phyloP scores from a whole-genome alignment of 2,797 vertebrate species.

The Propithecus deckenii region DNA sequence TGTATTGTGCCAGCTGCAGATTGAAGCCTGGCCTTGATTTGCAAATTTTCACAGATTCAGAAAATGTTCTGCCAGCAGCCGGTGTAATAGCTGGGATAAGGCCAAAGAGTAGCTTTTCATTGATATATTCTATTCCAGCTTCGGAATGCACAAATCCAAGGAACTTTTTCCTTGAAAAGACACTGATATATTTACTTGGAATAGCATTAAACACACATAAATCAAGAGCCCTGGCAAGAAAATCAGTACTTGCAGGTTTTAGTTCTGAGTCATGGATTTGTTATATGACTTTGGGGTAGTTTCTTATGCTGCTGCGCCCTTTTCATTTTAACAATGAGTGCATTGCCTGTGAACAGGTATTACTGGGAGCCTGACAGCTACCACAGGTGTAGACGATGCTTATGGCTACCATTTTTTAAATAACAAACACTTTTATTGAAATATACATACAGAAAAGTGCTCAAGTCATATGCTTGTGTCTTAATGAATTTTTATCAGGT shows the following conservation, averaged over 20 bases:
- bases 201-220: slow-evolving; percentile 58
- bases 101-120: slow-evolving; percentile 65
- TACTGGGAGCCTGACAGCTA: background rate
- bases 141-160: slow-evolving; percentile 54
- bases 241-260: slow-evolving; percentile 67
- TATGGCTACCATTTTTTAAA: background rate
- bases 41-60: slow-evolving; percentile 73
- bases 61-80: slow-evolving; percentile 65
- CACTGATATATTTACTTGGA: slow-evolving; percentile 70
- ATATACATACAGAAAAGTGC: background rate
- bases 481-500: background rate
- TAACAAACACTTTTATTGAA: background rate
- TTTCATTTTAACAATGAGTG: background rate
- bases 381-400: background rate
- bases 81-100: slow-evolving; percentile 55
- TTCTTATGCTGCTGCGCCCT: background rate
- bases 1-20: slow-evolving; percentile 71
- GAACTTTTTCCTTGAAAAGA: slow-evolving; percentile 71
- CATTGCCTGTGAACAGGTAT: background rate
- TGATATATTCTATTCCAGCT: slow-evolving; percentile 59
- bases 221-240: slow-evolving; percentile 65
- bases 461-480: background rate
- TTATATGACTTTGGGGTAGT: slow-evolving; percentile 47
- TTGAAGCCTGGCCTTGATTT: slow-evolving; percentile 72
- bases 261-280: slow-evolving; percentile 71